These are phyloP conservation scores for Cassiopea andromeda DNA, from an alignment of 30 jellyfish, hydroid and myxozoan genomes.

Conservation along the genomic window DNA sequence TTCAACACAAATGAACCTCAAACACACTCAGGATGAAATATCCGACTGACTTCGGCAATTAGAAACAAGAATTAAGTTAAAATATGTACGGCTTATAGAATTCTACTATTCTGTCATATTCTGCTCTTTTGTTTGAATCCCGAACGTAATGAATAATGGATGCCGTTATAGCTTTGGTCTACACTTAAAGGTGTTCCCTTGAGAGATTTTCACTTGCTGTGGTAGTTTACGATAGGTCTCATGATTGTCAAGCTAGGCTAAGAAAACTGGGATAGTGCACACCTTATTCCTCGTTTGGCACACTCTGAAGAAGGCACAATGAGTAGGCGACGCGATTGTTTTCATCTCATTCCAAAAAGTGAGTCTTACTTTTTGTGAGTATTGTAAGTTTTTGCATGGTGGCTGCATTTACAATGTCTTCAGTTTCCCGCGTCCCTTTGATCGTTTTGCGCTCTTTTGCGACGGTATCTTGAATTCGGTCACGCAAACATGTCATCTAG, in stretches of 20 bases:
- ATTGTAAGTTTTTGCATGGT: background rate
- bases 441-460: background rate
- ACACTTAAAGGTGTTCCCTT: conserved; percentile 9
- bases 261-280: background rate
- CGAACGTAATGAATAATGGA: conserved; percentile 35
- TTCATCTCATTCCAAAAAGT: conserved; percentile 24
- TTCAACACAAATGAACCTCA: background rate
- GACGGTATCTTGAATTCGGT: background rate
- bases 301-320: background rate
- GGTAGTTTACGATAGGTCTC: conserved; percentile 4
- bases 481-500: background rate
- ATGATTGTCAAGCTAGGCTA: background rate
- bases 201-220: conserved; percentile 40
- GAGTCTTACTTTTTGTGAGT: background rate
- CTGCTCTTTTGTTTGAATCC: conserved; percentile 3
- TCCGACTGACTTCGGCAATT: background rate
- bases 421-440: background rate
- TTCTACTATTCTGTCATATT: background rate
- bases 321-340: conserved; percentile 30
- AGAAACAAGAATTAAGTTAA: background rate
- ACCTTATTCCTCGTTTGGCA: background rate
- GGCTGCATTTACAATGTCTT: background rate
- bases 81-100: background rate
- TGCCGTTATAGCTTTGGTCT: conserved; percentile 7
- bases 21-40: background rate